A percentile compares a stretch with the other conserved stretches of the same genome.
Conservation (phyloP, 1,140 invertebrate genomes). For the Drosophila erecta region DNA sequence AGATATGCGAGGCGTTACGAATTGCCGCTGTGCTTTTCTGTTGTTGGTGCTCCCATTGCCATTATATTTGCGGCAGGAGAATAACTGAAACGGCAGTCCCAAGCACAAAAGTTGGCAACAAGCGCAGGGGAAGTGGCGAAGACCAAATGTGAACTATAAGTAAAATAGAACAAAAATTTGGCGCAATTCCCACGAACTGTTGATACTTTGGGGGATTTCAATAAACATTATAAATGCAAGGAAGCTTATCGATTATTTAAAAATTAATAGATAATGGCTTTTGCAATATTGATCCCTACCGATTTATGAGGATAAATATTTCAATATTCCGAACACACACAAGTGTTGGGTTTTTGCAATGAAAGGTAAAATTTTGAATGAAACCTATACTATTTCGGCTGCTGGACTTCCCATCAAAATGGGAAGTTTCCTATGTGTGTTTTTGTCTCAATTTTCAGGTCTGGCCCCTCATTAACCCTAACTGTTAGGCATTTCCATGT, state of each 20-base stretch:
- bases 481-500: neutral
- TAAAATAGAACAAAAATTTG: slow-evolving; percentile 8
- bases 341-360: no score
- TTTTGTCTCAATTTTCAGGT: neutral
- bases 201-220: neutral
- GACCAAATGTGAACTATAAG: slow-evolving; percentile 25
- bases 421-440: no score
- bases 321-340: no score
- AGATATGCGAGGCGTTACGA: slow-evolving; percentile 71
- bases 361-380: no score
- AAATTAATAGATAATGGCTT: no score
- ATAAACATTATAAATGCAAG: neutral
- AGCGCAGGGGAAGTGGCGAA: slow-evolving; percentile 13
- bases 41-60: slow-evolving; percentile 24
- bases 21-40: slow-evolving; percentile 46
- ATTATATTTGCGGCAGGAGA: slow-evolving; percentile 62
- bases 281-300: no score
- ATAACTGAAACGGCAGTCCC: slow-evolving; percentile 70
- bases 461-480: slow-evolving; percentile 22
- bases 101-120: slow-evolving; percentile 63
- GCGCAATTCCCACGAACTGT: neutral
- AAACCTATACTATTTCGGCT: no score
- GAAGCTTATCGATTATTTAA: no score
- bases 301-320: no score
- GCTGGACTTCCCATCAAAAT: neutral